Evolutionary conservation across 1,140 invertebrate genomes (phyloP).

Genomic region (Calephelis virginiensis): DNA sequence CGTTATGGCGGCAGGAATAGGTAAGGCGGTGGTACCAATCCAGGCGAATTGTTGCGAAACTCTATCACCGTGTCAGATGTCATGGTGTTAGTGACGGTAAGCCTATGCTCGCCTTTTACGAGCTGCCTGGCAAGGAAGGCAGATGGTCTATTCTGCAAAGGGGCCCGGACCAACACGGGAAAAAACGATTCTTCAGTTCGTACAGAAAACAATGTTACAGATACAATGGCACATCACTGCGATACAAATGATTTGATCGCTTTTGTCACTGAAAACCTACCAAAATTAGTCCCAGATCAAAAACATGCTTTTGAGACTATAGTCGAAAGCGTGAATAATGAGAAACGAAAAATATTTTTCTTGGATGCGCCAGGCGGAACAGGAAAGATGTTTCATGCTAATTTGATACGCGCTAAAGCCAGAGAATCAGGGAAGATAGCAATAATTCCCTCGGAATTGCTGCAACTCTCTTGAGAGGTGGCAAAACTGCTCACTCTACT

Average conservation of each 20-base stretch:
- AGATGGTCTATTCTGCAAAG: too few species aligned
- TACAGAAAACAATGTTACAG: constrained; percentile 26
- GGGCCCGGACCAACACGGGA: too few species aligned
- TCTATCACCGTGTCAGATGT: too few species aligned
- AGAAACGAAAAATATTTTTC: not conserved
- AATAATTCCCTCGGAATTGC: constrained; percentile 27
- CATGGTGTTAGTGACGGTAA: too few species aligned
- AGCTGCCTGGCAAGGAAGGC: too few species aligned
- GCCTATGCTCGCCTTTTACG: too few species aligned
- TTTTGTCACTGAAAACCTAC: constrained; percentile 3
- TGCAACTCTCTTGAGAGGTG: too few species aligned
- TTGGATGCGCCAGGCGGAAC: constrained; percentile 14
- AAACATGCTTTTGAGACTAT: constrained; percentile 32
- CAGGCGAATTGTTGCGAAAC: too few species aligned
- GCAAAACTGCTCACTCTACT: constrained; percentile 26
- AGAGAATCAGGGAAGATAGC: constrained; percentile 29
- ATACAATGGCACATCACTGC: constrained; percentile 31
- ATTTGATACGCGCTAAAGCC: too few species aligned
- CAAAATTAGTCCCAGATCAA: constrained; percentile 30
- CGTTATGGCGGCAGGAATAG: too few species aligned
- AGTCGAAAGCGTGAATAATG: constrained; percentile 31
- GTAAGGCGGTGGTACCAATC: too few species aligned
- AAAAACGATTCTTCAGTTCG: too few species aligned
- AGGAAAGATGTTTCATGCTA: constrained; percentile 19
- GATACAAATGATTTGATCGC: constrained; percentile 18